Conservation (phyloP, 2,113 vertebrate genomes). For the Ceyx margarethae region DNA sequence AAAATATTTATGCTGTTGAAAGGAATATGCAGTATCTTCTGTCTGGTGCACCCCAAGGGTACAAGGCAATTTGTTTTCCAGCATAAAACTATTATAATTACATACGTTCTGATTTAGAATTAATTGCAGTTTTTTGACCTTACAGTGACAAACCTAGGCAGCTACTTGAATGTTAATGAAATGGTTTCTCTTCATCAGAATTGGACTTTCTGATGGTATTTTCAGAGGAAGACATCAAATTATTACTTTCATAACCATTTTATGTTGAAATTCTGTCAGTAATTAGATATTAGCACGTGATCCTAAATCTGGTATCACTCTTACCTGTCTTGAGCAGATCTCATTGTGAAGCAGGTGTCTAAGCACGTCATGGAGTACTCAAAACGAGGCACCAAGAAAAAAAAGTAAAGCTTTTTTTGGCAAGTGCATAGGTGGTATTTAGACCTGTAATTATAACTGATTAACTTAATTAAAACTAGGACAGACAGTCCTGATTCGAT, state of each 20-base stretch:
- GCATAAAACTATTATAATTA: conserved; percentile 66
- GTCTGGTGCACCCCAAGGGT: conserved; percentile 26
- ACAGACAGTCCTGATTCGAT: conserved; percentile 31
- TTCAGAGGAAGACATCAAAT: background rate
- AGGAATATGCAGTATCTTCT: conserved; percentile 53
- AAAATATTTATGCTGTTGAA: conserved; percentile 53
- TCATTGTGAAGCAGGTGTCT: conserved; percentile 19
- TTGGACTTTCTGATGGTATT: background rate
- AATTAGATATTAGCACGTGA: background rate
- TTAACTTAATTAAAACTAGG: conserved; percentile 61
- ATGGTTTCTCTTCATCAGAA: conserved; percentile 10
- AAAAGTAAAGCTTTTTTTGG: conserved; percentile 25
- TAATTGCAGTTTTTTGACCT: conserved; percentile 68
- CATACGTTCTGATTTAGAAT: conserved; percentile 65
- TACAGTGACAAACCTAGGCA: conserved; percentile 58
- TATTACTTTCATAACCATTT: background rate
- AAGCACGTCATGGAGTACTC: background rate
- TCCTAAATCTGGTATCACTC: conserved; percentile 3
- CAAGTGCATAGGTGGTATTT: conserved; percentile 9
- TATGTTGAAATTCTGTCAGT: background rate
- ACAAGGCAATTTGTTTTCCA: conserved; percentile 73
- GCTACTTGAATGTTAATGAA: conserved; percentile 65
- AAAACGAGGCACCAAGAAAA: background rate
- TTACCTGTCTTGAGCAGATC: background rate
- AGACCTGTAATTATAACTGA: conserved; percentile 50